phyloP scores from a whole-genome alignment of 2,113 vertebrate genomes.

The Pionites leucogaster region DNA sequence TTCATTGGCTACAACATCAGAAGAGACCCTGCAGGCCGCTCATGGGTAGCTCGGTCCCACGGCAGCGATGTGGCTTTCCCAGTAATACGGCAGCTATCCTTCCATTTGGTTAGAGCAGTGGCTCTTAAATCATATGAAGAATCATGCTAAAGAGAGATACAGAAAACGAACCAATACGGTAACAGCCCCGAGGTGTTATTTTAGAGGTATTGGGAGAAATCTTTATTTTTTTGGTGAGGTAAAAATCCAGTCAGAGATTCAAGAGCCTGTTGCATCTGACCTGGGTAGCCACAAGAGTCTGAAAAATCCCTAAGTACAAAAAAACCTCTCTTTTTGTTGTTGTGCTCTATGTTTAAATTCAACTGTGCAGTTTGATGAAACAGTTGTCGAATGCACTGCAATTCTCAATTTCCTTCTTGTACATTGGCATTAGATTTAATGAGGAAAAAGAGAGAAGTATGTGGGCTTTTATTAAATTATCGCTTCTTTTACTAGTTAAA shows the following conservation, averaged over 20 bases:
- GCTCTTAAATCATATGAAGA: background rate
- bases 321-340: constrained; percentile 31
- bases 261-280: background rate
- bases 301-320: background rate
- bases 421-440: constrained; percentile 69
- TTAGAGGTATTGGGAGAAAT: background rate
- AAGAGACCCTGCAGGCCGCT: background rate
- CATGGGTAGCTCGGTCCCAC: accelerated
- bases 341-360: constrained; percentile 57
- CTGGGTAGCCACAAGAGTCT: background rate
- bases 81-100: background rate
- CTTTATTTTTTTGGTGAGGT: background rate
- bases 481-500: constrained; percentile 40
- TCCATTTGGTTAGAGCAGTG: background rate
- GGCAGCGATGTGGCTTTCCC: background rate
- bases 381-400: constrained; percentile 64
- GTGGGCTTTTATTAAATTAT: constrained; percentile 71
- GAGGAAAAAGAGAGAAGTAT: constrained; percentile 48
- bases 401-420: constrained; percentile 65
- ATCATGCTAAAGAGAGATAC: background rate
- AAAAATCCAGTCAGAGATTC: background rate
- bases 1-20: background rate
- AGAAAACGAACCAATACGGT: background rate
- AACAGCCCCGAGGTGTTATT: background rate
- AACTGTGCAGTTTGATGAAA: background rate